Evolutionary conservation across 2,113 vertebrate genomes (phyloP).

Genomic region (Ceuthmochares aereus): DNA sequence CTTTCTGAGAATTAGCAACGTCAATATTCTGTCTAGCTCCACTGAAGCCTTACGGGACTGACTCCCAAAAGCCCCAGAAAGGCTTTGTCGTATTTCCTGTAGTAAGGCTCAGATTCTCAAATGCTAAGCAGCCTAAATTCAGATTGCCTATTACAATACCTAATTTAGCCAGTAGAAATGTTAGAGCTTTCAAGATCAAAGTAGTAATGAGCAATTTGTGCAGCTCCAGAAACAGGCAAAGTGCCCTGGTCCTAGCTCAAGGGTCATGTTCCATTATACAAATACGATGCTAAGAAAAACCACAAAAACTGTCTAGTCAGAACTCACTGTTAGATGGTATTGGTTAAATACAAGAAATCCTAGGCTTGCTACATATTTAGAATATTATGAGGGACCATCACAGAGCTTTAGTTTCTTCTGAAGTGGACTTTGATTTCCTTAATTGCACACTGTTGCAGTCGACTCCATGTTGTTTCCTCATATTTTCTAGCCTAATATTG

Average conservation of each 20-base stretch:
- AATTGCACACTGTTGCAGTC: background rate
- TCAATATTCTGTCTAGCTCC: background rate
- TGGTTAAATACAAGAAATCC: background rate
- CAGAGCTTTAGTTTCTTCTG: background rate
- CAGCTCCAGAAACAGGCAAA: background rate
- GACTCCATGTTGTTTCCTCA: background rate
- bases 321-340: background rate
- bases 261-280: background rate
- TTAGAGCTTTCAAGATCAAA: background rate
- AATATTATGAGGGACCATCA: background rate
- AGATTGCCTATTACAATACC: background rate
- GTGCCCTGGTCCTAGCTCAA: background rate
- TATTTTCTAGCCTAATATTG: background rate
- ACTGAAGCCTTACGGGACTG: background rate
- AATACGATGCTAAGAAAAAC: background rate
- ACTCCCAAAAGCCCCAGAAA: background rate
- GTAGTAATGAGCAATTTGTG: background rate
- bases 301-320: background rate
- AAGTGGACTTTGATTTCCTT: background rate
- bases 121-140: background rate
- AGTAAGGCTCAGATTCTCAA: background rate
- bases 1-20: background rate
- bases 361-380: background rate
- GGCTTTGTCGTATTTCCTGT: background rate
- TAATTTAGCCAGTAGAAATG: background rate